Conservation (phyloP, 2,113 vertebrate genomes). For the Spermophilus dauricus region DNA sequence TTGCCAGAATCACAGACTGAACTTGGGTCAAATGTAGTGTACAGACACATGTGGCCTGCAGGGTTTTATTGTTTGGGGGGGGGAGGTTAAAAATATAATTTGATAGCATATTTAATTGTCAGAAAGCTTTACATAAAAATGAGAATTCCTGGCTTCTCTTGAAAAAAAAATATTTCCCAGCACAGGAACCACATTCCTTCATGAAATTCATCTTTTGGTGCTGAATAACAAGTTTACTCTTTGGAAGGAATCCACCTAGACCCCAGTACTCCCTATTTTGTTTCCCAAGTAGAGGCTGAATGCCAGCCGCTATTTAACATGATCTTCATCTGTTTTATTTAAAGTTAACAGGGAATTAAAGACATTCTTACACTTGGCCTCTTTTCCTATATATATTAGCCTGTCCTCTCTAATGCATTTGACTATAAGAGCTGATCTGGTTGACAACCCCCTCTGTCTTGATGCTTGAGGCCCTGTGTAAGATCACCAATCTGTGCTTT, state of each 20-base stretch:
- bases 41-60: neutral
- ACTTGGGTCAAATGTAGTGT: neutral
- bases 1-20: neutral
- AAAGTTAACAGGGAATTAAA: neutral
- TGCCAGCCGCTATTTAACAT: neutral
- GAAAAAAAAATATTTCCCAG: neutral
- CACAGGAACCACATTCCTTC: neutral
- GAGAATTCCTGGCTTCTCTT: neutral
- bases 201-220: neutral
- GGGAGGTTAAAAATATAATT: neutral
- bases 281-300: neutral
- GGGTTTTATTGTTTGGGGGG: neutral
- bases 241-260: neutral
- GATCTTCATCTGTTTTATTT: neutral
- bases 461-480: neutral
- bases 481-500: neutral
- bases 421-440: neutral
- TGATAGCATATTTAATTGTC: neutral
- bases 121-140: neutral
- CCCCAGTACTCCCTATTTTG: neutral
- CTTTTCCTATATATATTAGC: neutral
- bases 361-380: neutral
- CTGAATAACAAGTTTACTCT: neutral
- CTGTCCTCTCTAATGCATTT: neutral
- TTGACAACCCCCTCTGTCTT: neutral